These are phyloP conservation scores for Blennius ocellaris DNA, from an alignment of 2,113 vertebrate genomes.

Conservation along the genomic window DNA sequence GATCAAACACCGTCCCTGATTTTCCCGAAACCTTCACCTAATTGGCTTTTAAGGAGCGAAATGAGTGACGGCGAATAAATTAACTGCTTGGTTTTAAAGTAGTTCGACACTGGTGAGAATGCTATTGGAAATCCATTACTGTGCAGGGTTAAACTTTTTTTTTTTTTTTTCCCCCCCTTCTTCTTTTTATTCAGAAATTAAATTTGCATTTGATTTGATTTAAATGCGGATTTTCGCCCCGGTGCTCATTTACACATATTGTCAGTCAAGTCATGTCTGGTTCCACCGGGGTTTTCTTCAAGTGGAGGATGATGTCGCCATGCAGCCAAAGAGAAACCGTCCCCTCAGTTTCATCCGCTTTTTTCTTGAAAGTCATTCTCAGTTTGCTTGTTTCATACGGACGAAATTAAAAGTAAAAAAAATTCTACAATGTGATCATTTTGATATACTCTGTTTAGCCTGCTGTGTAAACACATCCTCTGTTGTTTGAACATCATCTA, in stretches of 20 bases:
- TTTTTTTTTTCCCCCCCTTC: not conserved
- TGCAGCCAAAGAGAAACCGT: too few species aligned
- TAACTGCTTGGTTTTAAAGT: slow-evolving; percentile 60
- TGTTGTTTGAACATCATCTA: slow-evolving; percentile 34
- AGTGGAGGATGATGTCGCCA: slow-evolving; percentile 1
- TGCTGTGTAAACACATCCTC: slow-evolving; percentile 18
- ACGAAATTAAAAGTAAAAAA: slow-evolving; percentile 7
- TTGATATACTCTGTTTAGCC: slow-evolving; percentile 9
- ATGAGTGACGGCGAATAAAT: slow-evolving; percentile 61
- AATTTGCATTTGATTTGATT: slow-evolving; percentile 57
- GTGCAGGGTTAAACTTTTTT: slow-evolving; percentile 35
- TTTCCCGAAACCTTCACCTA: slow-evolving; percentile 66
- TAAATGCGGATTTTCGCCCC: slow-evolving; percentile 29
- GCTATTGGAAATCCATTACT: slow-evolving; percentile 56
- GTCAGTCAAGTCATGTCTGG: slow-evolving; percentile 22
- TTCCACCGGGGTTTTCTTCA: slow-evolving; percentile 2
- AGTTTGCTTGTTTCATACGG: not conserved
- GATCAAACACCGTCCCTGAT: slow-evolving; percentile 64
- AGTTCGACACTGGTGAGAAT: slow-evolving; percentile 36
- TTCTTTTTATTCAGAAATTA: slow-evolving; percentile 44
- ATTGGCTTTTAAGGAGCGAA: slow-evolving; percentile 68
- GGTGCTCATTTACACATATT: slow-evolving; percentile 31
- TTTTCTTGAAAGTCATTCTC: too few species aligned
- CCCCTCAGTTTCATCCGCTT: too few species aligned
- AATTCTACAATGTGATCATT: slow-evolving; percentile 15